A percentile compares a stretch with the other conserved stretches of the same genome.
Evolutionary conservation across 2,888 invertebrate species (phyloP).

Genomic region (Catocala nupta): DNA sequence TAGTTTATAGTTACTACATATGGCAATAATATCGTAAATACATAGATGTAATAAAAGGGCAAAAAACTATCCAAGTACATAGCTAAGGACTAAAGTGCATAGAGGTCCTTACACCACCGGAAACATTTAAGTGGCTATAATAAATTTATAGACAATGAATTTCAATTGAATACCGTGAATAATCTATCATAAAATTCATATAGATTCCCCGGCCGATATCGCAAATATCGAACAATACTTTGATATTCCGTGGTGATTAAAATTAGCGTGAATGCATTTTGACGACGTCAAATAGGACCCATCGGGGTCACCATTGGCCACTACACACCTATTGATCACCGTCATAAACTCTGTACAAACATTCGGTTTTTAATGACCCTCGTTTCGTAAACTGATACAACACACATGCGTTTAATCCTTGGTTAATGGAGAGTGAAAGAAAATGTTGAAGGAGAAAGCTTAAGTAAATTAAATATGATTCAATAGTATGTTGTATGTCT

Average conservation of each 20-base stretch:
- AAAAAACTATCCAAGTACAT: no score
- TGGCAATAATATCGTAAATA: no score
- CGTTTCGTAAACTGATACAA: conserved; percentile 43
- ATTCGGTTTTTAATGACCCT: conserved; percentile 44
- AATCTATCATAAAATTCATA: not conserved
- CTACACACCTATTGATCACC: conserved; percentile 44
- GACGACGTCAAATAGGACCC: conserved; percentile 40
- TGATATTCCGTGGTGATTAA: conserved; percentile 20
- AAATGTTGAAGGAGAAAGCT: not conserved
- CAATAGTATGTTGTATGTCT: no score
- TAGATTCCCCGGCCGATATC: not conserved
- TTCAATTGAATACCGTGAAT: not conserved
- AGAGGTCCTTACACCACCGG: no score
- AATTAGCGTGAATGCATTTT: conserved; percentile 29
- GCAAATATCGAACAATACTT: conserved; percentile 13
- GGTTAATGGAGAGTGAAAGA: not conserved
- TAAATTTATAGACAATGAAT: conserved; percentile 3
- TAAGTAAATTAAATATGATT: no score
- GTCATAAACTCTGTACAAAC: conserved; percentile 53
- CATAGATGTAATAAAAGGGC: no score
- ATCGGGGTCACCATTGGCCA: conserved; percentile 41
- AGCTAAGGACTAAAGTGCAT: no score
- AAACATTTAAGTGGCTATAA: no score
- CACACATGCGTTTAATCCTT: conserved; percentile 5
- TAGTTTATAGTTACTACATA: no score